Conservation (phyloP, 2,888 invertebrate species). For the Dicycla oo region DNA sequence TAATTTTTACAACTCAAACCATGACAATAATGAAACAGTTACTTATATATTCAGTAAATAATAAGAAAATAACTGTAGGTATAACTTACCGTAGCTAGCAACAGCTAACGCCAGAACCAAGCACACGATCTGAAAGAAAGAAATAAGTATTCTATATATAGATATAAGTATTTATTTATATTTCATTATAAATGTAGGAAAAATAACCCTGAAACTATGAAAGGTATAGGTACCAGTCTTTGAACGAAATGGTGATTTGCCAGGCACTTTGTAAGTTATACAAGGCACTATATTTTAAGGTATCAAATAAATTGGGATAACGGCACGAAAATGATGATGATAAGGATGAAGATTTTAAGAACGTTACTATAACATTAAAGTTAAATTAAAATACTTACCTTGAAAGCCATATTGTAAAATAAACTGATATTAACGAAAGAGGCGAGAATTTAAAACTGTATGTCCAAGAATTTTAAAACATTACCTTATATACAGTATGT, state of each 20-base stretch:
- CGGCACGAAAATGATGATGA: neutral
- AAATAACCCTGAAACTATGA: neutral
- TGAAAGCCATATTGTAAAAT: slow-evolving; percentile 50
- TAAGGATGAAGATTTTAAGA: neutral
- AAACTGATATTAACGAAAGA: slow-evolving; percentile 3
- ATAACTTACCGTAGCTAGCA: slow-evolving; percentile 42
- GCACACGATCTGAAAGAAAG: slow-evolving; percentile 45
- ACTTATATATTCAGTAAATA: neutral
- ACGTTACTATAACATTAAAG: neutral
- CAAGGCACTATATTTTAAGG: neutral
- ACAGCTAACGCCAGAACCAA: slow-evolving; percentile 52
- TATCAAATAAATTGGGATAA: neutral
- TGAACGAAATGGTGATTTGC: no score
- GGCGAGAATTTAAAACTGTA: slow-evolving; percentile 4
- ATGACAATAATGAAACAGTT: neutral
- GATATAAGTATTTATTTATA: no score
- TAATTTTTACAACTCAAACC: neutral
- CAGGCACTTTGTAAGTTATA: neutral
- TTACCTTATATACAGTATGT: slow-evolving; percentile 48
- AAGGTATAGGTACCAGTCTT: neutral
- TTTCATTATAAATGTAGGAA: neutral
- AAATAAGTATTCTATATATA: no score
- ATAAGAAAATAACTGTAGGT: neutral
- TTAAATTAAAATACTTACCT: slow-evolving; percentile 46
- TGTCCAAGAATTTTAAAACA: slow-evolving; percentile 8